Percentiles rank a stretch among this genome's conserved stretches.
These are phyloP conservation scores for Oxyura jamaicensis DNA, from an alignment of 2,113 vertebrate species.

Conservation along the genomic window DNA sequence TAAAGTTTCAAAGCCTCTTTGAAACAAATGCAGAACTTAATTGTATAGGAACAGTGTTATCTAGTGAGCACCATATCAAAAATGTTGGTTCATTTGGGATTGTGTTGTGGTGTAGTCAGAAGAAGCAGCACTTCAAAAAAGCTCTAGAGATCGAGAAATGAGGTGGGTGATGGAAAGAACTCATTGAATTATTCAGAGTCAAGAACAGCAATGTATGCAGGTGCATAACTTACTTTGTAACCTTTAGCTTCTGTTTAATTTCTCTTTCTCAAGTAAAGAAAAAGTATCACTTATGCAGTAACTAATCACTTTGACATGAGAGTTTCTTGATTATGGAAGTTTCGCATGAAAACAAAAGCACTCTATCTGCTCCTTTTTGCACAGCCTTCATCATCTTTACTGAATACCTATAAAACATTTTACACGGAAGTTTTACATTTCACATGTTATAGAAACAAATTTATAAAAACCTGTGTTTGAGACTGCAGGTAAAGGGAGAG, in stretches of 20 bases:
- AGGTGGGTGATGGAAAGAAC: background rate
- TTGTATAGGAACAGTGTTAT: background rate
- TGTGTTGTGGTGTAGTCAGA: background rate
- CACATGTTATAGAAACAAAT: background rate
- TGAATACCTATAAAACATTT: background rate
- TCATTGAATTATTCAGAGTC: background rate
- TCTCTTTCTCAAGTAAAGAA: background rate
- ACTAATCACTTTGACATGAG: background rate
- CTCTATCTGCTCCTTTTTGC: background rate
- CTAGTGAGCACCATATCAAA: background rate
- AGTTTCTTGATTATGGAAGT: background rate
- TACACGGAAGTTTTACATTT: background rate
- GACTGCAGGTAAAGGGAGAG: background rate
- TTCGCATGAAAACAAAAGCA: background rate
- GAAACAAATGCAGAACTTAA: background rate
- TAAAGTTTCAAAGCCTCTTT: background rate
- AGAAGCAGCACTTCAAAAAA: background rate
- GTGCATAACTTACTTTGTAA: background rate
- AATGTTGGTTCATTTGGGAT: background rate
- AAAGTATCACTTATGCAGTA: background rate
- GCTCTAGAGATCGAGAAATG: background rate
- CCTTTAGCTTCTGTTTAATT: background rate
- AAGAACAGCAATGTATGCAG: background rate
- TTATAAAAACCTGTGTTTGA: background rate
- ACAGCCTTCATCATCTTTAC: background rate